phyloP scores from a whole-genome alignment of 92 coral and sea anemone genomes.

The Micromussa lordhowensis region DNA sequence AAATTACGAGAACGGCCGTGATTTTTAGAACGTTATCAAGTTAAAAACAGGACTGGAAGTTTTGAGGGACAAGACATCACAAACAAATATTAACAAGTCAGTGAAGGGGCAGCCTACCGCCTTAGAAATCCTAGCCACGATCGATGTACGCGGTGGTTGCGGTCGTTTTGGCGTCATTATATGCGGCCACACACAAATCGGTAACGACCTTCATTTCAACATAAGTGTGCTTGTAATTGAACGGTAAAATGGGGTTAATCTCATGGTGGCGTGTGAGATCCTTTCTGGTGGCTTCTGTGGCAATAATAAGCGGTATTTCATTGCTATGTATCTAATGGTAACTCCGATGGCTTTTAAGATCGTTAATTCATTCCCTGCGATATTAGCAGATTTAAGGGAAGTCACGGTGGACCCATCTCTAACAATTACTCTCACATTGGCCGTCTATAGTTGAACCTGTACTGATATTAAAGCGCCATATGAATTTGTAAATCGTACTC shows the following conservation, averaged over 20 bases:
- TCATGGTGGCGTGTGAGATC: constrained; percentile 31
- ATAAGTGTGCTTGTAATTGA: background rate
- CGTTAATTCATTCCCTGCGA: background rate
- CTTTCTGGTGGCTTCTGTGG: background rate
- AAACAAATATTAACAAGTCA: background rate
- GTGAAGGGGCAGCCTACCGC: constrained; percentile 2
- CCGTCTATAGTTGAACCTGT: background rate
- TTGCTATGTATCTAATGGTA: too few species aligned
- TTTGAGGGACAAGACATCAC: background rate
- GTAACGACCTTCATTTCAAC: constrained; percentile 21
- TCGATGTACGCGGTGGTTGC: constrained; percentile 41
- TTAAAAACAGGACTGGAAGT: background rate
- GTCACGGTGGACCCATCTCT: background rate
- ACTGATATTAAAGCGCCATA: background rate
- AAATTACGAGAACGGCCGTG: constrained; percentile 9
- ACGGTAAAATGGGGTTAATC: constrained; percentile 7
- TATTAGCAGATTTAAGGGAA: background rate
- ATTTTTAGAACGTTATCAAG: background rate
- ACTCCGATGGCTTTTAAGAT: background rate
- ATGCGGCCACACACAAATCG: constrained; percentile 35
- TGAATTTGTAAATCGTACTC: background rate
- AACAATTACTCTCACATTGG: too few species aligned
- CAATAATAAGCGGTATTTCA: background rate
- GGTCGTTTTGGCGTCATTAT: constrained; percentile 32
- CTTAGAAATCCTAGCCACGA: constrained; percentile 3